Evolutionary conservation across 2,888 invertebrate species (phyloP).

Genomic region (Octodonta nipae): DNA sequence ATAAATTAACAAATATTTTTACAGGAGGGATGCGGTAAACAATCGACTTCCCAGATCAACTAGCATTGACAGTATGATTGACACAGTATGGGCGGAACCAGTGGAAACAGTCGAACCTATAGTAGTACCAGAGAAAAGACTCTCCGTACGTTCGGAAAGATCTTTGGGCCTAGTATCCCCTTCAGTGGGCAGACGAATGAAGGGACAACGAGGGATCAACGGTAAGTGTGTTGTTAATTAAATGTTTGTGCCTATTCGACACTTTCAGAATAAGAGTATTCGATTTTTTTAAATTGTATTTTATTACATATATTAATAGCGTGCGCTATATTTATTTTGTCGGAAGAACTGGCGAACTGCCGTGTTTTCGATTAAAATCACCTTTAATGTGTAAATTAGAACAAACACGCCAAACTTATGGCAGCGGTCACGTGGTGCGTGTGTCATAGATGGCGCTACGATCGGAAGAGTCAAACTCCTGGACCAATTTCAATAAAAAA

Average conservation of each 20-base stretch:
- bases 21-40: conserved; percentile 38
- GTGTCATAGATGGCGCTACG: no score
- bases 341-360: no score
- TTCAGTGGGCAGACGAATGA: conserved; percentile 60
- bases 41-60: conserved; percentile 56
- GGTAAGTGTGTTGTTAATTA: conserved; percentile 41
- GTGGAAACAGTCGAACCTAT: conserved; percentile 18
- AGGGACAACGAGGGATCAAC: conserved; percentile 58
- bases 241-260: background rate
- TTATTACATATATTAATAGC: no score
- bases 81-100: conserved; percentile 50
- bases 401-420: no score
- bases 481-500: no score
- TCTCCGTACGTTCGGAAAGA: conserved; percentile 37
- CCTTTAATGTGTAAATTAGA: no score
- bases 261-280: background rate
- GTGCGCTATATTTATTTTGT: no score
- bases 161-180: conserved; percentile 56
- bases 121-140: conserved; percentile 27
- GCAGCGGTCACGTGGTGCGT: no score
- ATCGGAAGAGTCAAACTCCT: no score
- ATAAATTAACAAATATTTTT: no score
- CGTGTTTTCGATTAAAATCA: no score
- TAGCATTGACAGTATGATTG: conserved; percentile 67
- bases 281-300: no score